Percentiles rank a stretch among this genome's conserved stretches.
Evolutionary conservation across 1,140 invertebrate genomes (phyloP).

Genomic region (Bactericera cockerelli): DNA sequence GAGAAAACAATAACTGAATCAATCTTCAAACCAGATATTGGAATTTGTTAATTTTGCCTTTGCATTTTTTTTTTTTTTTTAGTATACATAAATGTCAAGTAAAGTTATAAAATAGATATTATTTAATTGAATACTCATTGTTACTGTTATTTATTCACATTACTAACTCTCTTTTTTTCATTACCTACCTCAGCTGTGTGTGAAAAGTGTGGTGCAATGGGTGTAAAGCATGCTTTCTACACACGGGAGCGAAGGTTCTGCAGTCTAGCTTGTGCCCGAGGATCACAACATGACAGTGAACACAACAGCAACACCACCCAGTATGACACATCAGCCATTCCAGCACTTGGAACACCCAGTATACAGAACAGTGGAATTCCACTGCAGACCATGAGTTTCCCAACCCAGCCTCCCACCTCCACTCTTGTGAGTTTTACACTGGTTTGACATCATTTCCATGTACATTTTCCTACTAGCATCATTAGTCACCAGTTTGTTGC

Average conservation of each 20-base stretch:
- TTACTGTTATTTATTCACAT: neutral
- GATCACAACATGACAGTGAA: slow-evolving; percentile 24
- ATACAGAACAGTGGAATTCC: too few species aligned
- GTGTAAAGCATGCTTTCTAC: slow-evolving; percentile 79
- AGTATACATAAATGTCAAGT: slow-evolving; percentile 2
- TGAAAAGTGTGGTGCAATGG: slow-evolving; percentile 75
- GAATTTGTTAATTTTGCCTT: slow-evolving; percentile 7
- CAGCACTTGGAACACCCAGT: neutral
- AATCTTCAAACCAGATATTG: neutral
- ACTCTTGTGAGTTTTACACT: too few species aligned
- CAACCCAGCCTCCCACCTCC: too few species aligned
- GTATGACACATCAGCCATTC: neutral
- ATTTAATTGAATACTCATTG: slow-evolving; percentile 7
- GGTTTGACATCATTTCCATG: too few species aligned
- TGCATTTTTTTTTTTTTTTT: too few species aligned
- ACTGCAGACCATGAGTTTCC: too few species aligned
- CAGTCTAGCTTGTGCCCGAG: slow-evolving; percentile 54
- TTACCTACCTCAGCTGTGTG: slow-evolving; percentile 54
- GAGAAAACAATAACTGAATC: neutral
- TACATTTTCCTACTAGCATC: too few species aligned
- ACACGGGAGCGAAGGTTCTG: slow-evolving; percentile 67
- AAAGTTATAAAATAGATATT: slow-evolving; percentile 8
- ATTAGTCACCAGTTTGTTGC: too few species aligned
- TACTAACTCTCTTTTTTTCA: too few species aligned
- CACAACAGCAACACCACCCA: neutral